Conservation (phyloP, 1,140 invertebrate species). For the Drosophila mauritiana region DNA sequence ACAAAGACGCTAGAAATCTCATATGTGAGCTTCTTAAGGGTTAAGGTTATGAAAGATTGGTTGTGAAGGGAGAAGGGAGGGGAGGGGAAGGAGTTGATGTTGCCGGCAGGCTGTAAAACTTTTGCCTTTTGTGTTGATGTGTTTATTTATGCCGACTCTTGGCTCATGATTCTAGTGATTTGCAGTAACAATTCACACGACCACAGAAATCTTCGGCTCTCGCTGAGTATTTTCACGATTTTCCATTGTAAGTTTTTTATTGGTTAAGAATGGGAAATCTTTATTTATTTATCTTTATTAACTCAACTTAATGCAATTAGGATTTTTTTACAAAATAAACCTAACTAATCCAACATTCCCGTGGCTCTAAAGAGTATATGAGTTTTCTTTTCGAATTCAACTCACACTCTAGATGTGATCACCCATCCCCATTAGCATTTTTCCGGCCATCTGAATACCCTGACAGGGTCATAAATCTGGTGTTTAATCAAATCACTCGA, state of each 20-base stretch:
- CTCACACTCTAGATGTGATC: background rate
- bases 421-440: constrained; percentile 11
- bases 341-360: background rate
- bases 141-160: constrained; percentile 69
- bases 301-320: too few species aligned
- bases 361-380: background rate
- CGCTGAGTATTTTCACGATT: background rate
- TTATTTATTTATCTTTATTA: too few species aligned
- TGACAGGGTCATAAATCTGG: constrained; percentile 48
- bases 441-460: constrained; percentile 17
- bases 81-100: constrained; percentile 7
- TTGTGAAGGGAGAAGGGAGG: background rate
- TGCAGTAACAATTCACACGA: constrained; percentile 29
- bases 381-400: background rate
- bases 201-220: constrained; percentile 15
- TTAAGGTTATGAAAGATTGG: background rate
- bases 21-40: constrained; percentile 43
- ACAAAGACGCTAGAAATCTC: constrained; percentile 37
- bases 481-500: constrained; percentile 34
- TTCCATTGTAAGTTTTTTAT: constrained; percentile 9
- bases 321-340: too few species aligned
- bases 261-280: background rate
- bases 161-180: constrained; percentile 64
- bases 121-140: constrained; percentile 78
- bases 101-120: constrained; percentile 53